phyloP scores from a whole-genome alignment of 2,113 vertebrate species.

The human region GRCh38 chr6:94208001-94208500 shows the following conservation, averaged over 20 bases:
- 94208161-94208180: neutral
- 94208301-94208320: neutral
- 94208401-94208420: slow-evolving; percentile 10
- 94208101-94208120: neutral
- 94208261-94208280: neutral
- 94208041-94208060: neutral
- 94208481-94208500: neutral
- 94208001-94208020: neutral
- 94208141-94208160: neutral
- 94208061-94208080: neutral
- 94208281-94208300: neutral
- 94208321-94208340: neutral
- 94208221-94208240: neutral
- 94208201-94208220: neutral
- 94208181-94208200: neutral
- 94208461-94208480: neutral
- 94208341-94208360: neutral
- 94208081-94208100: neutral
- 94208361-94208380: neutral
- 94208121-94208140: neutral
- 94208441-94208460: neutral
- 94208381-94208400: neutral
- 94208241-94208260: neutral
- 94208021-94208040: neutral
- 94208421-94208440: neutral